These are phyloP conservation scores for Patella pellucida DNA, from an alignment of 2,888 invertebrate genomes.

Conservation along the genomic window DNA sequence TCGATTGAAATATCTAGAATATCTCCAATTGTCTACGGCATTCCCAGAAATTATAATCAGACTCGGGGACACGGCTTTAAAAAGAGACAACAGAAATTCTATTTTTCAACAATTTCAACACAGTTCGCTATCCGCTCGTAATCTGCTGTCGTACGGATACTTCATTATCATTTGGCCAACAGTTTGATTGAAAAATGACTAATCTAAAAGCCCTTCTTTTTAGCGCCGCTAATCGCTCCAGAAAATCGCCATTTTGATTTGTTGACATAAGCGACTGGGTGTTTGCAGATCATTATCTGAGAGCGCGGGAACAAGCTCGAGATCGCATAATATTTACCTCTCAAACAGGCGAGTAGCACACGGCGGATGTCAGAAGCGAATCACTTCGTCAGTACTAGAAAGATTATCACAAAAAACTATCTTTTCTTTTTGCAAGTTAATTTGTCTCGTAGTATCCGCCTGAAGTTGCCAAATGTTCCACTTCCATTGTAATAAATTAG, in stretches of 20 bases:
- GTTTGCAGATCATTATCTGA: slow-evolving; percentile 5
- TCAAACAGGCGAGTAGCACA: neutral
- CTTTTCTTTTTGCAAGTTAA: neutral
- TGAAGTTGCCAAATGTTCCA: too few species aligned
- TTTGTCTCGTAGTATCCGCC: too few species aligned
- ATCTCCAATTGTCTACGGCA: too few species aligned
- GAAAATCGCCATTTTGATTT: neutral
- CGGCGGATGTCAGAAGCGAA: slow-evolving; percentile 3
- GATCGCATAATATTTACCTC: slow-evolving; percentile 10
- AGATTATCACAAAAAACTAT: slow-evolving; percentile 5
- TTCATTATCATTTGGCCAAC: too few species aligned
- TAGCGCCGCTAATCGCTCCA: neutral
- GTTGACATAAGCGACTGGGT: neutral
- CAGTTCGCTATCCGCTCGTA: too few species aligned
- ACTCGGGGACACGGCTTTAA: too few species aligned
- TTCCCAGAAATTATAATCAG: too few species aligned
- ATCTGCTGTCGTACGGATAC: too few species aligned
- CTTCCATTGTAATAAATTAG: too few species aligned
- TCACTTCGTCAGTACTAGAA: neutral
- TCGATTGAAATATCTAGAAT: too few species aligned
- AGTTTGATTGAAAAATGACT: neutral
- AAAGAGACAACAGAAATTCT: too few species aligned
- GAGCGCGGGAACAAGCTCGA: slow-evolving; percentile 8
- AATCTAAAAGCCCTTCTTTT: neutral
- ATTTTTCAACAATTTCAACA: too few species aligned